A percentile compares a stretch with the other conserved stretches of the same genome.
phyloP scores from a whole-genome alignment of 1,140 invertebrate genomes.

The Eubasilissa regina region DNA sequence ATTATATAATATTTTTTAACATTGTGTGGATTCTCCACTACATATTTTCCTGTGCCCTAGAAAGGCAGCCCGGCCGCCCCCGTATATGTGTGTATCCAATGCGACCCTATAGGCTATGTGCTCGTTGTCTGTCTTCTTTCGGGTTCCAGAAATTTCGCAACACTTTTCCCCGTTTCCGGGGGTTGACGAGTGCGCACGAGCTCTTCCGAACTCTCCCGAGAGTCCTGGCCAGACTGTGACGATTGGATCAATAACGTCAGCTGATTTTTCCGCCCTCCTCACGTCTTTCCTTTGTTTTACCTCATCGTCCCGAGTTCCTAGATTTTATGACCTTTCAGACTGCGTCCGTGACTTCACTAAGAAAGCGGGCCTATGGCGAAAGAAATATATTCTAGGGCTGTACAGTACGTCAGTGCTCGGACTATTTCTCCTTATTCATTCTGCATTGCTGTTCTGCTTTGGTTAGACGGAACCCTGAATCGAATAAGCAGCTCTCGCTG shows the following conservation, averaged over 20 bases:
- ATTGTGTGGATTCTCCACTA: too few relatives aligned
- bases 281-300: not conserved
- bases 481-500: too few relatives aligned
- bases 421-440: too few relatives aligned
- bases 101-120: not conserved
- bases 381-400: too few relatives aligned
- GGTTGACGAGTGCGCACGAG: not conserved
- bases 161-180: not conserved
- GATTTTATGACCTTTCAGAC: slow-evolving; percentile 33
- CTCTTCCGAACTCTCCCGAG: not conserved
- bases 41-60: too few relatives aligned
- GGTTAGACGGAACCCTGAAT: too few relatives aligned
- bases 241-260: slow-evolving; percentile 35
- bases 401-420: too few relatives aligned
- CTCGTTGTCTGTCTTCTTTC: not conserved
- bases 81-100: not conserved
- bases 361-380: too few relatives aligned
- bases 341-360: not conserved
- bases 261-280: not conserved
- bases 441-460: too few relatives aligned
- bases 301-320: not conserved
- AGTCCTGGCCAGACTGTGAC: slow-evolving; percentile 40
- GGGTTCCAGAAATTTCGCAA: slow-evolving; percentile 6
- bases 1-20: too few relatives aligned
- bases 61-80: too few relatives aligned